Evolutionary conservation across 1,140 invertebrate genomes (phyloP).

Genomic region (Drosophila ogumai): DNA sequence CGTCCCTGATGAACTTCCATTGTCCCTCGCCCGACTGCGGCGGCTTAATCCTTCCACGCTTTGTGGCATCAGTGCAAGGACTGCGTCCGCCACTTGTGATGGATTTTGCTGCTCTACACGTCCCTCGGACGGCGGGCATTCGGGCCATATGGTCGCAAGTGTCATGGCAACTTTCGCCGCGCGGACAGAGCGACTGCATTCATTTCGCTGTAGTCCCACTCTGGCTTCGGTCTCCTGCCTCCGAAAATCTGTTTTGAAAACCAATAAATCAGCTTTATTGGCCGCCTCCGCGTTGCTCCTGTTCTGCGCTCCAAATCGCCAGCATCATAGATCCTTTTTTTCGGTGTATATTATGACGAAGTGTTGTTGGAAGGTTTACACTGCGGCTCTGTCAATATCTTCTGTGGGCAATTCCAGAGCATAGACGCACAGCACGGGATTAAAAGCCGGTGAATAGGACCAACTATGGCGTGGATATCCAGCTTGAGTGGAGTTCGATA

Average conservation of each 20-base stretch:
- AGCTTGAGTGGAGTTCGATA: not conserved
- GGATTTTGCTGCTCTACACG: conserved; percentile 60
- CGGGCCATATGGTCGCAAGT: conserved; percentile 66
- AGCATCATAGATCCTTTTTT: conserved; percentile 33
- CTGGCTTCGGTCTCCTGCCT: conserved; percentile 46
- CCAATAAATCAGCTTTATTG: conserved; percentile 84
- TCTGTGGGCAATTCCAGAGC: conserved; percentile 10
- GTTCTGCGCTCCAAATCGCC: not conserved
- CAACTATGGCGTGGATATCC: conserved; percentile 1
- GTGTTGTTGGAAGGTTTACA: conserved; percentile 37
- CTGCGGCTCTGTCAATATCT: conserved; percentile 35
- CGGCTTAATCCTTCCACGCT: conserved; percentile 77
- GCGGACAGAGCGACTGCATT: conserved; percentile 25
- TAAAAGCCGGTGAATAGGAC: conserved; percentile 23
- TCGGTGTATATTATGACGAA: conserved; percentile 13
- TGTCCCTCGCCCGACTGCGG: conserved; percentile 48
- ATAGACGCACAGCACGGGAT: conserved; percentile 15
- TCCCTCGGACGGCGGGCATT: conserved; percentile 31
- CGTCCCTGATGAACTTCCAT: conserved; percentile 71
- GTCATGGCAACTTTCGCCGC: conserved; percentile 52
- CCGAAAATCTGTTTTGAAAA: conserved; percentile 81
- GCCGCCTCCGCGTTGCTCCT: conserved; percentile 20
- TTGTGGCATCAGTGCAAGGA: conserved; percentile 66
- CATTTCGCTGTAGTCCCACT: conserved; percentile 60
- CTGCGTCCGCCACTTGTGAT: conserved; percentile 60